These are phyloP conservation scores for Sebastes schlegelii DNA, from an alignment of 2,113 vertebrate genomes.

Conservation along the genomic window DNA sequence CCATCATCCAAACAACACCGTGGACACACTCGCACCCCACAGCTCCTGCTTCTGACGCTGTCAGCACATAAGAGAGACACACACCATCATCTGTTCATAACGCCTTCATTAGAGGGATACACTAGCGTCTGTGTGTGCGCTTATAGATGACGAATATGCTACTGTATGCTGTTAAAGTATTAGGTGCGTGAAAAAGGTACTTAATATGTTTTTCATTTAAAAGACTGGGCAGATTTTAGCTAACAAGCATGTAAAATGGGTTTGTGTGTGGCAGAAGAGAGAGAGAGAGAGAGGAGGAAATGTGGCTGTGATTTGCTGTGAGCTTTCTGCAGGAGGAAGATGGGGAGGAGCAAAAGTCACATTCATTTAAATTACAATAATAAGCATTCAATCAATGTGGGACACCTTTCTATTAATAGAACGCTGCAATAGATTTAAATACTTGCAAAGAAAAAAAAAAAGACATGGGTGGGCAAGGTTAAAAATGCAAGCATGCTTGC, in stretches of 20 bases:
- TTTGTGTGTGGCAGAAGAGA: slow-evolving; percentile 13
- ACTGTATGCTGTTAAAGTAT: background rate
- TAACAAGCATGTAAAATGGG: slow-evolving; percentile 27
- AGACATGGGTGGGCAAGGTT: slow-evolving; percentile 15
- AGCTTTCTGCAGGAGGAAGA: slow-evolving; percentile 49
- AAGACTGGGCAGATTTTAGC: slow-evolving; percentile 5
- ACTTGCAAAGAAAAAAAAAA: slow-evolving; percentile 11
- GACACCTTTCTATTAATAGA: slow-evolving; percentile 74
- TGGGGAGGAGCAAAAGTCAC: slow-evolving; percentile 30
- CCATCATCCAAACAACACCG: slow-evolving; percentile 63
- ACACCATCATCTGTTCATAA: slow-evolving; percentile 54
- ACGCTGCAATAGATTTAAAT: slow-evolving; percentile 40
- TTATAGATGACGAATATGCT: background rate
- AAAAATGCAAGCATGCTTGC: slow-evolving; percentile 3
- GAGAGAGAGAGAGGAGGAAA: slow-evolving; percentile 11
- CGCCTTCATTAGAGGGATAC: slow-evolving; percentile 33
- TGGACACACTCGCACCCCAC: slow-evolving; percentile 38
- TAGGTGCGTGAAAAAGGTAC: background rate
- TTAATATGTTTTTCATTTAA: background rate
- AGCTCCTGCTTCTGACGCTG: slow-evolving; percentile 49
- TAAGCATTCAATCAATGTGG: slow-evolving; percentile 74
- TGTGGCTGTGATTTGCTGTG: slow-evolving; percentile 71
- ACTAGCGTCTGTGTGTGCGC: background rate
- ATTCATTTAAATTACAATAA: slow-evolving; percentile 78
- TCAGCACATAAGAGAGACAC: slow-evolving; percentile 54